phyloP scores from a whole-genome alignment of 2,113 vertebrate genomes.

The Pygoscelis antarcticus region DNA sequence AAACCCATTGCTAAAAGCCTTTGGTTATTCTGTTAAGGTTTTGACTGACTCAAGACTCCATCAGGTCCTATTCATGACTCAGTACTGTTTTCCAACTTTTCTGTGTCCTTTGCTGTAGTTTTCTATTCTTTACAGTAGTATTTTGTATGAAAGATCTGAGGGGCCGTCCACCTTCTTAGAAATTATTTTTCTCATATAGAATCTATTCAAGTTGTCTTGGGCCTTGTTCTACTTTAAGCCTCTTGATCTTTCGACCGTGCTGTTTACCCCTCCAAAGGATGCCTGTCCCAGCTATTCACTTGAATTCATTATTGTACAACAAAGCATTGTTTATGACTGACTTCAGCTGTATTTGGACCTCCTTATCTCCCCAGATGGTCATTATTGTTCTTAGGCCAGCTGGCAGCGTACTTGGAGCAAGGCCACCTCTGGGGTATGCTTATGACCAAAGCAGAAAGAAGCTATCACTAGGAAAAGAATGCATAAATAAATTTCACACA shows the following conservation, averaged over 20 bases:
- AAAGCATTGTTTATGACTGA: not conserved
- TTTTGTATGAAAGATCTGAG: not conserved
- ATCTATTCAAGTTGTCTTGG: not conserved
- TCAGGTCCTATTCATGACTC: not conserved
- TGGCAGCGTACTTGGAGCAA: not conserved
- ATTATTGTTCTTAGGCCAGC: not conserved
- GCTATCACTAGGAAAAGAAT: not conserved
- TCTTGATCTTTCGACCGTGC: not conserved
- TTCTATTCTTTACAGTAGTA: not conserved
- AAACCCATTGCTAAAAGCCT: not conserved
- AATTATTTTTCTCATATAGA: not conserved
- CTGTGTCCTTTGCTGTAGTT: not conserved
- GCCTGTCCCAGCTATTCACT: not conserved
- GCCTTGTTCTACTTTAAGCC: not conserved
- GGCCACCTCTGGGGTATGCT: not conserved
- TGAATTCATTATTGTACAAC: not conserved
- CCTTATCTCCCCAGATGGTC: not conserved
- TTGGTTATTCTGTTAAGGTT: not conserved
- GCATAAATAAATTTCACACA: not conserved
- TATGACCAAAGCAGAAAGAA: not conserved
- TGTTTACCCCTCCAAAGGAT: not conserved
- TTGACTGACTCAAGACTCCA: not conserved
- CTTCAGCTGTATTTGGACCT: not conserved
- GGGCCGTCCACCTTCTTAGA: not conserved
- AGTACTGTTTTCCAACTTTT: not conserved